A percentile compares a stretch with the other conserved stretches of the same genome.
Conservation (phyloP, 2,888 invertebrate genomes). For the Carterocephalus palaemon region DNA sequence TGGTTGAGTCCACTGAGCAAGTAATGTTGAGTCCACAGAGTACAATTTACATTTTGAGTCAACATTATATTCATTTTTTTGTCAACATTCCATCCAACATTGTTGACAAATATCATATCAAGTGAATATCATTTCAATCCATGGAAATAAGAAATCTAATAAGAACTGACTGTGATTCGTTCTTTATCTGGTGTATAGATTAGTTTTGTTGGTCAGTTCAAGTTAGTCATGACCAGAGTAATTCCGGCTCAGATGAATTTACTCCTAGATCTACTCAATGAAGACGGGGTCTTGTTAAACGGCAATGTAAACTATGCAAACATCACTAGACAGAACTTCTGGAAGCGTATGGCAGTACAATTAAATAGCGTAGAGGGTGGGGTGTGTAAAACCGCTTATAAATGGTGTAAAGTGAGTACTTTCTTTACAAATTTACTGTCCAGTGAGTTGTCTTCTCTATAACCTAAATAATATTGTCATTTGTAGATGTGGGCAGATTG, state of each 20-base stretch:
- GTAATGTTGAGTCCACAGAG: no score
- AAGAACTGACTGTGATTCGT: no score
- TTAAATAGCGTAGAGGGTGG: slow-evolving; percentile 44
- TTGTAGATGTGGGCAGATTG: slow-evolving; percentile 51
- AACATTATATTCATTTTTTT: no score
- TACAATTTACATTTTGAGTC: no score
- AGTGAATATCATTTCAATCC: no score
- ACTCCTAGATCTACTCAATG: slow-evolving; percentile 42
- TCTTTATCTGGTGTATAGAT: no score
- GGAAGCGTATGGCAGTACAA: slow-evolving; percentile 43
- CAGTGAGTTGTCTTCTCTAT: no score
- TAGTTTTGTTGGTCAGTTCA: not conserved
- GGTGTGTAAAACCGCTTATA: slow-evolving; percentile 44
- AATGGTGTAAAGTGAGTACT: slow-evolving; percentile 46
- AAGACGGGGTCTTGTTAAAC: slow-evolving; percentile 41
- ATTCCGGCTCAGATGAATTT: slow-evolving; percentile 43
- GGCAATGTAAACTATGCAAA: slow-evolving; percentile 42
- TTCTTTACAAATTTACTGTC: no score
- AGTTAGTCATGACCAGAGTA: slow-evolving; percentile 36
- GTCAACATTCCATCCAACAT: no score
- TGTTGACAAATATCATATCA: no score
- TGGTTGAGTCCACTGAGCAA: no score
- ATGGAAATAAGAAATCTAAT: no score
- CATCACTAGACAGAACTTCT: slow-evolving; percentile 43
- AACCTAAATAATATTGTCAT: not conserved